Evolutionary conservation across 2,113 vertebrate species (phyloP), one percentile per base, ranked within the genome.

Genomic region (Eclectus roratus): DNA sequence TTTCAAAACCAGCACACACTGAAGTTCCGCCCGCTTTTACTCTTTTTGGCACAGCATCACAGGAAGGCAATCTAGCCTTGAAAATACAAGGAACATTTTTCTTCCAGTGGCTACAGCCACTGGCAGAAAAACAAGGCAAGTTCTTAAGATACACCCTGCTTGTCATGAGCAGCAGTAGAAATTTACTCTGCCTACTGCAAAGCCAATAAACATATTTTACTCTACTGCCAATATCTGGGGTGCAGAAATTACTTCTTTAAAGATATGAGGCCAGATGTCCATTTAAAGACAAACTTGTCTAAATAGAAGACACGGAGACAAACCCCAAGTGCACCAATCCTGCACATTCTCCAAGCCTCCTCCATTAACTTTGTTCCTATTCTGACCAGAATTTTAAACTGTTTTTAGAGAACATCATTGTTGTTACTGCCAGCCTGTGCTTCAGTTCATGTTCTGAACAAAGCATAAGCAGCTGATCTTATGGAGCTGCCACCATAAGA

Each of bases 41-140:
- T 66, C 68, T 83, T 92, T 65, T 29, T 92, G 78, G 47, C 52
- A 85, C 3, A 17, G 12, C 27, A 87, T 50, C 66, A 88, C 33
- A 94, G 39, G 43, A 87, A 80, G 35, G 24, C 70, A 91, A 69
- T 64, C 70, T 41, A 92, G 39, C 70, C 74, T 76, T 81, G 52
- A 72, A 87, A 94, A 76, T 6, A 84, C 0, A 0, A 55, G 16
- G n/a, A 65, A 70, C 28, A 15, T 84, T 74, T 33, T 70, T 92
- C 64, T 81, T 70, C 19, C 46, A 65, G 50, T 29, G 28, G 50
- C 69, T 77, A 28, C 17, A 93, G 69, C 46, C 60, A 31, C 25
- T 47, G 44, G 49, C 56, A 91, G 53, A 52, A 90, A 93, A 90
- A 16, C 58, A 78, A 95, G 35, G 43, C 29, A 80, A 52, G 37